These are phyloP conservation scores for Turnix velox DNA, from an alignment of 2,113 vertebrate genomes.

Conservation along the genomic window DNA sequence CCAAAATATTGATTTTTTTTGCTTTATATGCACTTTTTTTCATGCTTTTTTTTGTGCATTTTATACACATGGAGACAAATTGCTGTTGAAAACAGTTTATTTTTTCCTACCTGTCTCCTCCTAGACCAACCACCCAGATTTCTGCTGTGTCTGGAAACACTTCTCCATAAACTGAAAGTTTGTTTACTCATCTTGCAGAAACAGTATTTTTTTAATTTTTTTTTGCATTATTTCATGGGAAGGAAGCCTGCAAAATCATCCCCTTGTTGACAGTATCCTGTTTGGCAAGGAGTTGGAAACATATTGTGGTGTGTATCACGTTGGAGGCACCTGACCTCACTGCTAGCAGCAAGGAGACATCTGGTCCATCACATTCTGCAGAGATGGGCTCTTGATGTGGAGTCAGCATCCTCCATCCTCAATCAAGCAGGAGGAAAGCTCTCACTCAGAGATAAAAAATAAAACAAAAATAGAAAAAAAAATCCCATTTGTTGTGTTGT, in stretches of 20 bases:
- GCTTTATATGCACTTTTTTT: no score
- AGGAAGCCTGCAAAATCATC: background rate
- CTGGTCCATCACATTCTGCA: conserved; percentile 20
- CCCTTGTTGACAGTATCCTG: background rate
- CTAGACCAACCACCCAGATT: background rate
- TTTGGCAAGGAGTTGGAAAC: background rate
- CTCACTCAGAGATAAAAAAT: background rate
- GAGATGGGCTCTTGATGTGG: background rate
- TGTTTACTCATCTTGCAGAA: background rate
- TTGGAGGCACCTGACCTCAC: background rate
- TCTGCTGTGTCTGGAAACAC: background rate
- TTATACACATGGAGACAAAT: background rate
- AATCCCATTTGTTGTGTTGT: background rate
- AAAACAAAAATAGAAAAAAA: no score
- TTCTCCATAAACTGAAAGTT: background rate
- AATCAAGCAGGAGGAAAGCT: background rate
- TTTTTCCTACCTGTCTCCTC: background rate
- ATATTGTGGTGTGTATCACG: background rate
- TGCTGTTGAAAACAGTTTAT: background rate
- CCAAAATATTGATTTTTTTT: background rate
- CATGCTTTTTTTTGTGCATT: background rate
- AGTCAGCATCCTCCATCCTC: background rate
- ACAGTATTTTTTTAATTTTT: no score
- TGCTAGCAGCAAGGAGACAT: background rate
- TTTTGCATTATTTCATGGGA: background rate